phyloP scores from a whole-genome alignment of 64 coral and sea anemone species.

The Stylophora pistillata region DNA sequence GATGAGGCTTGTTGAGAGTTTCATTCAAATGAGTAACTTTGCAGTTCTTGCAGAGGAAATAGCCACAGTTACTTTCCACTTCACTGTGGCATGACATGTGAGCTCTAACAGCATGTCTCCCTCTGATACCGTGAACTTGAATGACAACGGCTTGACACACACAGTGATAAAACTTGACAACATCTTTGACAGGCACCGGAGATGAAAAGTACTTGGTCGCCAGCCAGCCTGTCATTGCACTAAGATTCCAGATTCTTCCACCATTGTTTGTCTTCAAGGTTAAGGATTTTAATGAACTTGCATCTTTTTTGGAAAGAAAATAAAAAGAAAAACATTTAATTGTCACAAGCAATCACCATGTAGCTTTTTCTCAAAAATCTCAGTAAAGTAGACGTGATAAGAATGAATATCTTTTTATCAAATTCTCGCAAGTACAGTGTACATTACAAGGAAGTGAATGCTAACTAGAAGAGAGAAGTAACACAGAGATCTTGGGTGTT shows the following conservation, averaged over 20 bases:
- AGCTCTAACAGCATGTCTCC: conserved; percentile 21
- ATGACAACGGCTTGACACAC: conserved; percentile 69
- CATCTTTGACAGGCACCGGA: conserved; percentile 13
- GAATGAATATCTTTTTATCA: no score
- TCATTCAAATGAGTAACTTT: conserved; percentile 39
- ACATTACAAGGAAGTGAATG: no score
- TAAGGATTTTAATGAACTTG: not conserved
- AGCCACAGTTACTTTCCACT: conserved; percentile 33
- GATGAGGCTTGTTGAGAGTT: conserved; percentile 26
- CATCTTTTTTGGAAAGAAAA: not conserved
- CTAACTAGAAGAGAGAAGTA: no score
- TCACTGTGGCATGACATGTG: conserved; percentile 72
- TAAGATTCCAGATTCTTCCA: conserved; percentile 86
- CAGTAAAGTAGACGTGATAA: no score
- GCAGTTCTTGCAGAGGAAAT: conserved; percentile 65
- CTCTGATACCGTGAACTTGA: conserved; percentile 38
- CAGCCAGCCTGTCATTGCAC: conserved; percentile 81
- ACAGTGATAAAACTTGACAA: conserved; percentile 35
- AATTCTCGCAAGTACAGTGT: no score
- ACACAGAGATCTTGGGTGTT: no score
- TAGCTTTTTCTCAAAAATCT: no score
- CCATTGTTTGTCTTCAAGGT: conserved; percentile 51
- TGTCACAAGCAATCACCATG: no score
- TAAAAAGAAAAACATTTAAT: not conserved
- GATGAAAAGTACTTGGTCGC: conserved; percentile 68